phyloP scores from a whole-genome alignment of 2,888 invertebrate genomes.

The Acleris holmiana region DNA sequence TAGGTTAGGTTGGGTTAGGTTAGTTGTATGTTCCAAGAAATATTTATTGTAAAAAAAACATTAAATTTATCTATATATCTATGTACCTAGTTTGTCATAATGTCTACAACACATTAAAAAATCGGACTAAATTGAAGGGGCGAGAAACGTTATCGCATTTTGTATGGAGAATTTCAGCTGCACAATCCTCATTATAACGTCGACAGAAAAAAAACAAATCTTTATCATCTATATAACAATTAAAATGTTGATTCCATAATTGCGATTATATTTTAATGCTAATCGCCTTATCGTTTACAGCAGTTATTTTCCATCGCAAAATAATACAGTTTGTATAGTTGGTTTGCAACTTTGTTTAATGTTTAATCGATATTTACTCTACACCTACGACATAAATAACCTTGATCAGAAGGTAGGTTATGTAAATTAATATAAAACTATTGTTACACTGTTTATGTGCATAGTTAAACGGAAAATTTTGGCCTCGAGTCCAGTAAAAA shows the following conservation, averaged over 20 bases:
- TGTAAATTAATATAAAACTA: conserved; percentile 8
- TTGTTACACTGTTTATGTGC: not conserved
- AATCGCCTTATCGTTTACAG: not conserved
- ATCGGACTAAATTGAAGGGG: no score
- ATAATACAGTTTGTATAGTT: conserved; percentile 8
- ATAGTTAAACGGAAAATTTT: not conserved
- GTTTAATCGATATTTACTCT: conserved; percentile 3
- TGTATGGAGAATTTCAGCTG: no score
- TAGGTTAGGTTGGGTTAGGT: no score
- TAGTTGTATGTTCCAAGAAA: no score
- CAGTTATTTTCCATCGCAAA: not conserved
- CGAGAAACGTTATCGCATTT: no score
- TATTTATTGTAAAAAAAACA: no score
- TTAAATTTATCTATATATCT: no score
- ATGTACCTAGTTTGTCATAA: no score
- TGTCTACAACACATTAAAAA: no score
- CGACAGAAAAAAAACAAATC: no score
- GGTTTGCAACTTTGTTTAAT: conserved; percentile 1
- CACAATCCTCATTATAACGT: no score
- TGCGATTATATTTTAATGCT: not conserved
- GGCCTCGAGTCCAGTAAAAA: conserved; percentile 40
- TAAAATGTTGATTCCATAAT: not conserved
- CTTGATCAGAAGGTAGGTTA: conserved; percentile 14
- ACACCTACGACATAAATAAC: not conserved
- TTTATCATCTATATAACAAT: no score